phyloP scores from a whole-genome alignment of 2,797 vertebrate species.

The Onychomys torridus region DNA sequence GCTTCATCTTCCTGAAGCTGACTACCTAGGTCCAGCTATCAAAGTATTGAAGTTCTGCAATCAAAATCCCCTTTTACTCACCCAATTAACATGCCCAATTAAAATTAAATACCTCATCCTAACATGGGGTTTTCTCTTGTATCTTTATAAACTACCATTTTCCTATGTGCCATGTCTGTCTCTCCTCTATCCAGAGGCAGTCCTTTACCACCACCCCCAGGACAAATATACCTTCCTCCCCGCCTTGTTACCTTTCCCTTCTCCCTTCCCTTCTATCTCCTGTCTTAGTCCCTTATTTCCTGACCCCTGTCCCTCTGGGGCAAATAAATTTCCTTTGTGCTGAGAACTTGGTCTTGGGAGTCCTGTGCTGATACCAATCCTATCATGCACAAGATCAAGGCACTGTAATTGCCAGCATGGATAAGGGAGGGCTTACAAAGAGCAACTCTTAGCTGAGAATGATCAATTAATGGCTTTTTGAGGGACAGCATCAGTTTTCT shows the following conservation, averaged over 20 bases:
- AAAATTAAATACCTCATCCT: not conserved
- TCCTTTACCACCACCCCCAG: not conserved
- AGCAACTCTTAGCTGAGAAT: not conserved
- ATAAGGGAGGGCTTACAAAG: too few relatives aligned
- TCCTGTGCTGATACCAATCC: not conserved
- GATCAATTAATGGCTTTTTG: not conserved
- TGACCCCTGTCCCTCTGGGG: not conserved
- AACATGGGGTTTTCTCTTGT: not conserved
- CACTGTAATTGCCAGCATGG: not conserved
- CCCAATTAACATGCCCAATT: not conserved
- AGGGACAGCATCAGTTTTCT: not conserved
- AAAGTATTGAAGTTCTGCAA: not conserved
- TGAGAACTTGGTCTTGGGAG: not conserved
- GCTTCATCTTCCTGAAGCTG: not conserved
- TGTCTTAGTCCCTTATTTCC: not conserved
- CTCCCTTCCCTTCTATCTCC: not conserved
- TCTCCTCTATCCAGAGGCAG: not conserved
- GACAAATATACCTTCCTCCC: not conserved
- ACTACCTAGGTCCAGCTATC: not conserved
- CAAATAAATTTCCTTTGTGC: not conserved
- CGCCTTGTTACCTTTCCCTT: not conserved
- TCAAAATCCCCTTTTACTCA: not conserved
- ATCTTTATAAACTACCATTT: not conserved
- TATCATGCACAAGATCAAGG: not conserved
- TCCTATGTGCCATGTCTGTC: not conserved